phyloP scores from a whole-genome alignment of 2,113 vertebrate species.

The Vidua chalybeata region DNA sequence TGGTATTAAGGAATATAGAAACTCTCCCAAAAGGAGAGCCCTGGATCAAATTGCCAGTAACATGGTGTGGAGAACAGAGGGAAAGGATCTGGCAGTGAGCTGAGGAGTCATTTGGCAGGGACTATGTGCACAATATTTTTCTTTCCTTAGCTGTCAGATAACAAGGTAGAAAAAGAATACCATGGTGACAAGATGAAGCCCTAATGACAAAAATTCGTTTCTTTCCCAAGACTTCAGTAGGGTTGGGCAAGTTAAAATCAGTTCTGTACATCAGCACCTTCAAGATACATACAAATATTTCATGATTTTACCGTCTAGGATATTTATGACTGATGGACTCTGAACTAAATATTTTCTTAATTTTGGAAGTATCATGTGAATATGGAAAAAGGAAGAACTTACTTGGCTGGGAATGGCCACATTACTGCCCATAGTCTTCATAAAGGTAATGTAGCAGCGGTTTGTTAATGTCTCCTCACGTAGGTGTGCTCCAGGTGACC shows the following conservation, averaged over 20 bases:
- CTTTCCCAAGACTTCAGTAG: neutral
- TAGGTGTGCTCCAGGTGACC: neutral
- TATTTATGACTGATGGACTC: neutral
- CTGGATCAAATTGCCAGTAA: neutral
- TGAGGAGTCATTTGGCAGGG: neutral
- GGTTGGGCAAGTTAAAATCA: neutral
- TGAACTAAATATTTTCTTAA: neutral
- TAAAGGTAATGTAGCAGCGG: neutral
- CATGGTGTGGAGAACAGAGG: rapidly evolving
- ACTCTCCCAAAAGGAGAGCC: neutral
- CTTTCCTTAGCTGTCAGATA: neutral
- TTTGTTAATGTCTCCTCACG: rapidly evolving
- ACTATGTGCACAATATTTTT: neutral
- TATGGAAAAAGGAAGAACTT: neutral
- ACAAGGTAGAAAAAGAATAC: neutral
- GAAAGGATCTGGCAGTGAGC: neutral
- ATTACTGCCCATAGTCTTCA: neutral
- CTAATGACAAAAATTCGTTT: neutral
- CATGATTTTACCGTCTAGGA: neutral
- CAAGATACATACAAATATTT: neutral
- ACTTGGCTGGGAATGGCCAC: neutral
- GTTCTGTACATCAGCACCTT: neutral
- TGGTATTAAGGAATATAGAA: neutral
- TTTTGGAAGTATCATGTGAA: neutral
- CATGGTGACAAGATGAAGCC: neutral